Evolutionary conservation across 1,140 invertebrate species (phyloP), one percentile per base, ranked within the genome.

Genomic region (Spodoptera frugiperda): DNA sequence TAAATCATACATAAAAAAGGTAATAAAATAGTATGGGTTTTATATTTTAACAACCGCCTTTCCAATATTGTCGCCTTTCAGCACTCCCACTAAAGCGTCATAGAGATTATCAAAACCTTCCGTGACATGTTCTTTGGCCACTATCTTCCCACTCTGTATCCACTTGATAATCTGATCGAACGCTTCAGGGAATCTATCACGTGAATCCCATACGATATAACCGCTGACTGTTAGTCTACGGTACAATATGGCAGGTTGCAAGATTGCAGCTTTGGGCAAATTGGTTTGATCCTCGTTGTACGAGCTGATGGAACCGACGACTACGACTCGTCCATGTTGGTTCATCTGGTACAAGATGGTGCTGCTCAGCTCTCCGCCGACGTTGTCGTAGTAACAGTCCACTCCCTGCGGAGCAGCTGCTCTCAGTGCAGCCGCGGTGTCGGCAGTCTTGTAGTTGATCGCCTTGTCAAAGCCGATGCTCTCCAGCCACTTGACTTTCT

Each of bases 381-480:
- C 96, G 93, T 96, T 88, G 55, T 88, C 84, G 73, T 84, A 85
- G 65, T 96, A 96, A 79, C 95, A 95, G 80, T 97, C 95, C 0
- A 96, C 93, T 1, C 82, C 96, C 11, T 95, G 84, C 0, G 96
- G 96, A 14, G 96, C 96, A 46, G 88, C 90, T 86, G 95, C 84
- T 71, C 93, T 94, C 53, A 97, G 87, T 39, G 90, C 92, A 44
- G 89, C 75, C 3, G 87, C 84, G 33, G 96, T 68, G 67, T 96
- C 85, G 15, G 88, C 88, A 0, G 88, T 95, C 87, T 97, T 97
- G 85, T 97, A 97, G 88, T 97, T 97, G 76, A 96, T 95, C 3
- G 94, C 96, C 77, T 91, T 84, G 88, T 97, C 96, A 85, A 97
- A 96, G 19, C 95, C 95, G 0, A 71, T 55, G 14, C 71, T 15